Percentiles rank a stretch among this genome's conserved stretches.
phyloP scores from a whole-genome alignment of 2,113 vertebrate genomes.

The Crotalus viridis region DNA sequence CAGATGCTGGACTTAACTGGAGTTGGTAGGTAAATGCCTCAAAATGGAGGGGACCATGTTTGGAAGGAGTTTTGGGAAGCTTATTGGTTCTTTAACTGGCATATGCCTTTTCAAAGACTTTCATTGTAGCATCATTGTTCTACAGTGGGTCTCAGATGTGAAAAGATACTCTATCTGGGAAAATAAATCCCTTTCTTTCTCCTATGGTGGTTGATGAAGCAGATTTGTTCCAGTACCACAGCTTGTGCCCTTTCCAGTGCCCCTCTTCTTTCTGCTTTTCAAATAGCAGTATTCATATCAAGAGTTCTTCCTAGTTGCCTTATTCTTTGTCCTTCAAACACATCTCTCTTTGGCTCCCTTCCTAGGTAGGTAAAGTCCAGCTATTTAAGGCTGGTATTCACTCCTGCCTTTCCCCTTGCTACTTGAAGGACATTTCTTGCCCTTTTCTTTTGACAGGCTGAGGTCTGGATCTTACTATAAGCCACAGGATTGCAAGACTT shows the following conservation, averaged over 20 bases:
- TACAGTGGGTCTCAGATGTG: not conserved
- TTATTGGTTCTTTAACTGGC: not conserved
- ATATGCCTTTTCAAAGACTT: not conserved
- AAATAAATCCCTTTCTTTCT: not conserved
- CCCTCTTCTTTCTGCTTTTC: not conserved
- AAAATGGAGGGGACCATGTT: not conserved
- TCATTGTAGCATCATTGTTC: not conserved
- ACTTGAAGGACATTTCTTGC: not conserved
- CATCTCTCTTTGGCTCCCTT: not conserved
- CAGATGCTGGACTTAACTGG: not conserved
- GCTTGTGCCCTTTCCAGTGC: not conserved
- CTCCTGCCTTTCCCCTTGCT: not conserved
- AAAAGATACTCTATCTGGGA: not conserved
- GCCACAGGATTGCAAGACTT: not conserved
- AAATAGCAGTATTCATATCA: not conserved
- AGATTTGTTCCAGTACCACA: not conserved
- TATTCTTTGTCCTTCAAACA: not conserved
- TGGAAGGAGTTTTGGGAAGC: not conserved
- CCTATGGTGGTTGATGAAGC: not conserved
- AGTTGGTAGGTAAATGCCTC: not conserved
- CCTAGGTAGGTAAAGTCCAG: not conserved
- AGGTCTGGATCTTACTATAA: not conserved
- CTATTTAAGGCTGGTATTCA: not conserved
- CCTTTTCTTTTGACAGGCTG: not conserved
- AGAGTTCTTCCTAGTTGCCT: not conserved